These are phyloP conservation scores for Selenia dentaria DNA, from an alignment of 2,888 invertebrate species.

Conservation along the genomic window DNA sequence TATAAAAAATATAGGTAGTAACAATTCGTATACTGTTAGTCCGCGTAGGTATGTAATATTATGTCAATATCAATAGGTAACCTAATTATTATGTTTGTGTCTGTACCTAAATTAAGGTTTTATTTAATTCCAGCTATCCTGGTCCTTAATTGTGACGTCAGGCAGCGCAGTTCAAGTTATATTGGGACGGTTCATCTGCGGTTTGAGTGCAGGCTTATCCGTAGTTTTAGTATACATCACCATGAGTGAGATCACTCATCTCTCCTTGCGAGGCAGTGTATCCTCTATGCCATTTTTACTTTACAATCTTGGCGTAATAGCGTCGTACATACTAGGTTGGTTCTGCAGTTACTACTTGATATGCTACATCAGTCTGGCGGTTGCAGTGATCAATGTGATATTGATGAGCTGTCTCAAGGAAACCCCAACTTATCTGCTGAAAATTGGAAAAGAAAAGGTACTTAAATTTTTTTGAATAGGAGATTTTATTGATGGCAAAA, in stretches of 20 bases:
- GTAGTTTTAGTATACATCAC: slow-evolving; percentile 76
- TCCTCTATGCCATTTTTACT: slow-evolving; percentile 25
- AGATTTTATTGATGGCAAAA: too few species aligned
- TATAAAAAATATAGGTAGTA: too few species aligned
- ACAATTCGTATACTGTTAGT: too few species aligned
- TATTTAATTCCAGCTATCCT: slow-evolving; percentile 42
- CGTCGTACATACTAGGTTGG: slow-evolving; percentile 47
- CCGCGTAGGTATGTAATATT: too few species aligned
- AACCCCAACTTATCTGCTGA: slow-evolving; percentile 43
- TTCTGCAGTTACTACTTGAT: slow-evolving; percentile 44
- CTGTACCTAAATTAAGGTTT: too few species aligned
- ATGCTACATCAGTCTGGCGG: slow-evolving; percentile 41
- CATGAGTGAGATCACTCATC: slow-evolving; percentile 74
- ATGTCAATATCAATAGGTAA: too few species aligned
- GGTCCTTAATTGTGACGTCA: slow-evolving; percentile 45
- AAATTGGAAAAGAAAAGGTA: slow-evolving; percentile 43
- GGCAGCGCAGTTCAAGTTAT: slow-evolving; percentile 47
- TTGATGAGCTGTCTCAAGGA: slow-evolving; percentile 41
- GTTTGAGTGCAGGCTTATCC: slow-evolving; percentile 51
- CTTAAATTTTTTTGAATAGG: too few species aligned
- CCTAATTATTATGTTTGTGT: too few species aligned
- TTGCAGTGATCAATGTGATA: slow-evolving; percentile 33
- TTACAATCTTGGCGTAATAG: slow-evolving; percentile 39
- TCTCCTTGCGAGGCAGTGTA: slow-evolving; percentile 37
- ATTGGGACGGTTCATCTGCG: slow-evolving; percentile 70